Evolutionary conservation across 2,797 vertebrate species (phyloP).

Genomic region (Amblyopsis hoosieri): DNA sequence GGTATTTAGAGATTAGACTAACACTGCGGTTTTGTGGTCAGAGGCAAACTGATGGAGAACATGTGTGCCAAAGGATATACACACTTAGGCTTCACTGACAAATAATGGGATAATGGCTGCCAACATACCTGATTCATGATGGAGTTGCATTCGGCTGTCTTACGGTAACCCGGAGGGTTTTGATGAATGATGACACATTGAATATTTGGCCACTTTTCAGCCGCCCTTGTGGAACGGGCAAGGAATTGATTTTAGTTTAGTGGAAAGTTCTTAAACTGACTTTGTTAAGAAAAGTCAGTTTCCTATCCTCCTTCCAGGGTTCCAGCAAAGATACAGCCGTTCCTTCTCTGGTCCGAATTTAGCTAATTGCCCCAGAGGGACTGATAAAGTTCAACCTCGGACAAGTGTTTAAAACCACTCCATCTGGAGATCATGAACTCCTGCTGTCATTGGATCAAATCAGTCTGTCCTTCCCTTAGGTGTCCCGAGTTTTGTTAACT

Average conservation of each 20-base stretch:
- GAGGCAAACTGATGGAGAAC: slow-evolving; percentile 64
- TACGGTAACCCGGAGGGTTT: slow-evolving; percentile 45
- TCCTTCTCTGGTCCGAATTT: no score
- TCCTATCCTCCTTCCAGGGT: no score
- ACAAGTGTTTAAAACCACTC: no score
- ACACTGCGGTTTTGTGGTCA: slow-evolving; percentile 72
- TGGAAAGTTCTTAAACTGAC: background rate
- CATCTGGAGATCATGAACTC: no score
- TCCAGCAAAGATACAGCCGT: no score
- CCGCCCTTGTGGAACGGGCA: slow-evolving; percentile 2
- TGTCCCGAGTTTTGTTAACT: no score
- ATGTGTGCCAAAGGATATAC: slow-evolving; percentile 66
- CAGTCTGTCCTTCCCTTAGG: no score
- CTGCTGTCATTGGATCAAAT: no score
- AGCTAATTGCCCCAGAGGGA: no score
- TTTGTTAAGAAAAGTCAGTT: background rate
- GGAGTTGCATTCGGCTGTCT: slow-evolving; percentile 33
- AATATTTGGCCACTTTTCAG: slow-evolving; percentile 16
- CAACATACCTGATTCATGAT: slow-evolving; percentile 68
- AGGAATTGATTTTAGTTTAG: slow-evolving; percentile 1
- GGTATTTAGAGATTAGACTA: slow-evolving; percentile 75
- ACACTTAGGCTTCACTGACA: slow-evolving; percentile 52
- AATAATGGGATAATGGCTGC: slow-evolving; percentile 60
- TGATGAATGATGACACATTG: slow-evolving; percentile 30
- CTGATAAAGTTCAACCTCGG: no score